Base-by-base conservation (phyloP, 2,888 invertebrate species). In the Cephus rjabovi region DNA sequence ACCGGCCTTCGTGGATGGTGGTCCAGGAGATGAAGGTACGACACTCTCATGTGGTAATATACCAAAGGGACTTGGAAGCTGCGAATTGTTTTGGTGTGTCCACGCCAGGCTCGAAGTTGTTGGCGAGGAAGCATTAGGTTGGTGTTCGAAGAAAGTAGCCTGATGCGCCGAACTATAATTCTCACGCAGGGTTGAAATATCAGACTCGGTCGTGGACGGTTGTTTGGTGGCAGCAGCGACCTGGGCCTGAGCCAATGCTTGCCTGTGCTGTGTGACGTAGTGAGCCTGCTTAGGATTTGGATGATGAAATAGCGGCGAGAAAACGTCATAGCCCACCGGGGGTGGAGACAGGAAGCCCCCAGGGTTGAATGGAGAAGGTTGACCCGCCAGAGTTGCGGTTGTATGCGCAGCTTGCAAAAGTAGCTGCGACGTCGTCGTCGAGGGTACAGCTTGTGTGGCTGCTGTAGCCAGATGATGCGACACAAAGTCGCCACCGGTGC, bases 241-340 rank as follows among this genome's bases (percentile, higher is more conserved):
- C 83, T 92, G 92, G 73, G 91, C 90, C 86, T 92, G 91, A 81
- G 93, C 94, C 89, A 95, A 92, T 81, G 94, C 94, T 92, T 96
- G 95, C 81, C 95, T 93, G 89, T 96, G 95, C 89, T 95, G 95
- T 87, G 94, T 93, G 91, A 95, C 94, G 90, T 95, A 95, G 89
- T 95, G 95, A 82, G 95, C 95, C 86, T 95, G 95, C 91, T 96
- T 96, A 15, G 95, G 94, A 84, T 94, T 95, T 4, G 92, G 86
- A 93, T 96, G 96, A 91, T 96, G 96, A 92, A 97, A 96, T 82
- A 97, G 92, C 81, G 97, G 96, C 84, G 96, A 95, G 90, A 97
- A 97, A 79, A 97, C 96, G 91, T 97, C 97, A 92, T 97, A 97
- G 85, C 95, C 95, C 80, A 96, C 96, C 69, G 96, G 94, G 70